Percentiles rank a stretch among this genome's conserved stretches.
phyloP scores from a whole-genome alignment of 2,113 vertebrate genomes.

The Bos indicus region DNA sequence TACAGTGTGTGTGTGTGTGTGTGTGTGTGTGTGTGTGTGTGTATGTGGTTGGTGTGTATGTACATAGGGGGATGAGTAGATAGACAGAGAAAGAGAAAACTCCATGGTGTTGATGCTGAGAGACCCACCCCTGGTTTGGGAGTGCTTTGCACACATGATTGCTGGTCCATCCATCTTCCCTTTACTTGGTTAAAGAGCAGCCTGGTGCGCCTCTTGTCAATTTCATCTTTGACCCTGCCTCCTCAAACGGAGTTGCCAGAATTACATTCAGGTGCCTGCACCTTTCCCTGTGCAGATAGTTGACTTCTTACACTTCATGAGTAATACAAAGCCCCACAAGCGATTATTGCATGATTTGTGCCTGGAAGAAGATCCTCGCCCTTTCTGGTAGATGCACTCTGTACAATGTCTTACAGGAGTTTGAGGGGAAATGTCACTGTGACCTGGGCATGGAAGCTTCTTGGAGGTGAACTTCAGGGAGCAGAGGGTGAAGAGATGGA shows the following conservation, averaged over 20 bases:
- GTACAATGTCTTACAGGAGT: not conserved
- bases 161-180: not conserved
- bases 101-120: not conserved
- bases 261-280: not conserved
- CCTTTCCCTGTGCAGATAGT: not conserved
- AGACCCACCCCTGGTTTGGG: not conserved
- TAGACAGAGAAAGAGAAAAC: not conserved
- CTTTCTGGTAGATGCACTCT: fast-evolving
- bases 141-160: not conserved
- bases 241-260: not conserved
- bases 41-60: not conserved
- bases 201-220: not conserved
- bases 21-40: too few relatives aligned
- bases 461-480: not conserved
- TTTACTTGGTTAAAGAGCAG: not conserved
- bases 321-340: not conserved
- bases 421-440: not conserved
- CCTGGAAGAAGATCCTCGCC: not conserved
- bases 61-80: not conserved
- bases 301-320: not conserved
- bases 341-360: not conserved
- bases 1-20: not conserved
- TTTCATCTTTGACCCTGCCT: not conserved
- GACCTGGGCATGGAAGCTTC: not conserved
- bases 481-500: not conserved